phyloP scores from a whole-genome alignment of 2,113 vertebrate species.

The Neoarius graeffei region DNA sequence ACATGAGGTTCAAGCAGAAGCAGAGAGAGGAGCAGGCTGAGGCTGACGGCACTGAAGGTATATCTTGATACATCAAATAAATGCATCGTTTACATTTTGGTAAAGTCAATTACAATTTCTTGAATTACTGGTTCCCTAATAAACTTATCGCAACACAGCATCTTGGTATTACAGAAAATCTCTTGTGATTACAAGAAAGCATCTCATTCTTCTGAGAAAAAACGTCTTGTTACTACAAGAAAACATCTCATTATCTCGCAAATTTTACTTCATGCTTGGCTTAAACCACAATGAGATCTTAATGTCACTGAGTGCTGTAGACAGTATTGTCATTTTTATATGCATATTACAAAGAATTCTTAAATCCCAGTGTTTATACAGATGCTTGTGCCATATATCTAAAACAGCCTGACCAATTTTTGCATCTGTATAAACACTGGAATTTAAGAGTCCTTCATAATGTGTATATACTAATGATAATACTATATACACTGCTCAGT shows the following conservation, averaged over 20 bases:
- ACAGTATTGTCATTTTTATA: neutral
- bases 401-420: neutral
- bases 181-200: neutral
- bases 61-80: neutral
- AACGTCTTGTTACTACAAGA: neutral
- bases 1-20: constrained; percentile 83
- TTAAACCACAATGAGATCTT: neutral
- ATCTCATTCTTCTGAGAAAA: neutral
- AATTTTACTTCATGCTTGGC: neutral
- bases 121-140: neutral
- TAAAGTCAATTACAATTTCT: neutral
- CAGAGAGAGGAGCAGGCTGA: constrained; percentile 80
- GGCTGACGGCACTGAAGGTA: constrained; percentile 78
- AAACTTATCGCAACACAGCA: neutral
- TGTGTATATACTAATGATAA: neutral
- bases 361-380: neutral
- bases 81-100: neutral
- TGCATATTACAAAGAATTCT: neutral
- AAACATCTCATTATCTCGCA: neutral
- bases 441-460: neutral
- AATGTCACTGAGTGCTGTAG: neutral
- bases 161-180: neutral
- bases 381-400: neutral
- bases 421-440: neutral
- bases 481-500: neutral